Conservation (phyloP, 2,797 vertebrate genomes). For the Arrhamphus sclerolepis region DNA sequence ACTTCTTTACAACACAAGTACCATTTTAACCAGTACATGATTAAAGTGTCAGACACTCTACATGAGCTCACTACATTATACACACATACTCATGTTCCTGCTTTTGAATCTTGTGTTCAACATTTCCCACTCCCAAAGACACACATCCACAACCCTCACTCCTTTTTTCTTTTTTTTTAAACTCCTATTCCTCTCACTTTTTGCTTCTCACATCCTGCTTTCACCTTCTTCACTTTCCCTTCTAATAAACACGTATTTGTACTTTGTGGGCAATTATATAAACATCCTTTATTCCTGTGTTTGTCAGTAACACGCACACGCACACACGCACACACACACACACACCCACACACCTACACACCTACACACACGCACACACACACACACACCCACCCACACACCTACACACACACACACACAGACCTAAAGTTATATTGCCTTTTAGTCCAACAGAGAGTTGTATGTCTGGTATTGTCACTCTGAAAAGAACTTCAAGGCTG, state of each 20-base stretch:
- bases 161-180: constrained; percentile 2
- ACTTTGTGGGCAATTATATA: constrained; percentile 30
- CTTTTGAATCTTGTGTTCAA: constrained; percentile 35
- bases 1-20: neutral
- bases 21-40: constrained; percentile 3
- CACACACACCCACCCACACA: constrained; percentile 1
- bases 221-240: constrained; percentile 43
- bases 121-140: neutral
- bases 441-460: constrained; percentile 31
- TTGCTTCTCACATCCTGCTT: constrained; percentile 31
- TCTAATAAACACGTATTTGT: constrained; percentile 52
- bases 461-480: constrained; percentile 51
- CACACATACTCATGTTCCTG: neutral
- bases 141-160: too few relatives aligned
- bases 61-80: constrained; percentile 12
- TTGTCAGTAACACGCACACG: constrained; percentile 18
- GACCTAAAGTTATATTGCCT: constrained; percentile 28
- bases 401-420: neutral
- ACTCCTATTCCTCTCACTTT: constrained; percentile 35
- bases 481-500: constrained; percentile 58
- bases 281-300: constrained; percentile 15
- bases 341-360: neutral
- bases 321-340: constrained; percentile 9
- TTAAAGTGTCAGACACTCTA: neutral
- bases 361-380: constrained; percentile 25